These are phyloP conservation scores for Spatulosminthurus flaviceps DNA, from an alignment of 2,888 invertebrate genomes.

Conservation along the genomic window DNA sequence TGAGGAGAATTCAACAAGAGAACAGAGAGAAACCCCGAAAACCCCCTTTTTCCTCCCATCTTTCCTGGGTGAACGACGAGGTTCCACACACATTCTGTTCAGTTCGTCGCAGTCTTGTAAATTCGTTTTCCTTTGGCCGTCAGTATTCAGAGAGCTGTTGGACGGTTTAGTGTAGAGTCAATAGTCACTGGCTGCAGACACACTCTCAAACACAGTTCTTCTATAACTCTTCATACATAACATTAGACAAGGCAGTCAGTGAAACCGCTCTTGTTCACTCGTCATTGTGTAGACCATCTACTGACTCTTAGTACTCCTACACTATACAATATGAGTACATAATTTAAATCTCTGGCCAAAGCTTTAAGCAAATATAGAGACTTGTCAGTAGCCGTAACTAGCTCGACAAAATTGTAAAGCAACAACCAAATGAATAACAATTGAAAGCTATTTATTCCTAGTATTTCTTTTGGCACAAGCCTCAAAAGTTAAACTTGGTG, in stretches of 20 bases:
- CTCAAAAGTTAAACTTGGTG: too few species aligned
- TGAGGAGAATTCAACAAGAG: not conserved
- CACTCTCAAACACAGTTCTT: too few species aligned
- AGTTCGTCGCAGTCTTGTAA: slow-evolving; percentile 37
- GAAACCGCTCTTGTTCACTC: slow-evolving; percentile 8
- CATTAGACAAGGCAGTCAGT: not conserved
- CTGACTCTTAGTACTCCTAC: too few species aligned
- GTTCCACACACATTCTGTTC: slow-evolving; percentile 19
- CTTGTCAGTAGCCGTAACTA: too few species aligned
- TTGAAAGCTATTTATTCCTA: too few species aligned
- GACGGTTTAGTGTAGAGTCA: slow-evolving; percentile 33
- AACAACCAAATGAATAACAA: too few species aligned
- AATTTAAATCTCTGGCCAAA: too few species aligned
- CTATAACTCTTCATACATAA: not conserved
- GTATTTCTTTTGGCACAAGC: too few species aligned
- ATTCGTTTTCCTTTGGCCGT: slow-evolving; percentile 37
- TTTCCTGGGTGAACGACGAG: slow-evolving; percentile 34
- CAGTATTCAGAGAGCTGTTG: slow-evolving; percentile 48
- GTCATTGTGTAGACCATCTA: not conserved
- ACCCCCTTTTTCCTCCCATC: slow-evolving; percentile 37
- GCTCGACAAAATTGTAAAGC: too few species aligned
- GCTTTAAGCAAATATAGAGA: too few species aligned
- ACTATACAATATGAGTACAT: too few species aligned
- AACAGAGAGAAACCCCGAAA: slow-evolving; percentile 38
- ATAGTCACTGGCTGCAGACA: slow-evolving; percentile 6